These are phyloP conservation scores for Plodia interpunctella DNA, from an alignment of 1,140 invertebrate species.

Conservation along the genomic window DNA sequence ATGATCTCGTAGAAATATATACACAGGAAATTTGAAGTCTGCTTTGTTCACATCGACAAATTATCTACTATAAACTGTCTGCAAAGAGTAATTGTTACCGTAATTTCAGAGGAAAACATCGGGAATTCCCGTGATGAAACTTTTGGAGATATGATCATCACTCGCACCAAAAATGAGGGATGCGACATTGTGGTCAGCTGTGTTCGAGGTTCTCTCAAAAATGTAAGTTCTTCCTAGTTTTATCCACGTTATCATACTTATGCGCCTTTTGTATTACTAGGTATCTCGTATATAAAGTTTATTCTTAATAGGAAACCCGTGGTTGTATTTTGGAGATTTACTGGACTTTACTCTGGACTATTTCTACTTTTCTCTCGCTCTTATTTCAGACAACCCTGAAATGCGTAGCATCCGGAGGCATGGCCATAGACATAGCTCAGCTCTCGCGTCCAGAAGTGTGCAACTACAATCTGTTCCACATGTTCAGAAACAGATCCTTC, in stretches of 20 bases:
- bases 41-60: too few relatives aligned
- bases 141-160: constrained; percentile 26
- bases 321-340: too few relatives aligned
- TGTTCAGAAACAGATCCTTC: constrained; percentile 22
- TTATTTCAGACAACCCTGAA: neutral
- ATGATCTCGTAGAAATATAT: too few relatives aligned
- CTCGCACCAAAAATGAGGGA: constrained; percentile 19
- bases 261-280: too few relatives aligned
- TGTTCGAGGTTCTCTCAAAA: constrained; percentile 27
- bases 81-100: neutral
- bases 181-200: constrained; percentile 25
- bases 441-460: constrained; percentile 22
- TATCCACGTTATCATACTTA: too few relatives aligned
- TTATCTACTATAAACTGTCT: neutral
- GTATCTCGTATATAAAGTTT: too few relatives aligned
- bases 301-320: too few relatives aligned
- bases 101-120: constrained; percentile 28
- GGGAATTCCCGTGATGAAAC: constrained; percentile 27
- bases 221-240: constrained; percentile 19
- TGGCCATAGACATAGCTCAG: constrained; percentile 22
- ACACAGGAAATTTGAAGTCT: too few relatives aligned
- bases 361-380: too few relatives aligned
- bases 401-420: neutral
- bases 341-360: too few relatives aligned
- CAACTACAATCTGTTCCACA: constrained; percentile 20